Evolutionary conservation across 2,113 vertebrate species (phyloP), one percentile per base, ranked within the genome.

Genomic region (Cavia aperea): DNA sequence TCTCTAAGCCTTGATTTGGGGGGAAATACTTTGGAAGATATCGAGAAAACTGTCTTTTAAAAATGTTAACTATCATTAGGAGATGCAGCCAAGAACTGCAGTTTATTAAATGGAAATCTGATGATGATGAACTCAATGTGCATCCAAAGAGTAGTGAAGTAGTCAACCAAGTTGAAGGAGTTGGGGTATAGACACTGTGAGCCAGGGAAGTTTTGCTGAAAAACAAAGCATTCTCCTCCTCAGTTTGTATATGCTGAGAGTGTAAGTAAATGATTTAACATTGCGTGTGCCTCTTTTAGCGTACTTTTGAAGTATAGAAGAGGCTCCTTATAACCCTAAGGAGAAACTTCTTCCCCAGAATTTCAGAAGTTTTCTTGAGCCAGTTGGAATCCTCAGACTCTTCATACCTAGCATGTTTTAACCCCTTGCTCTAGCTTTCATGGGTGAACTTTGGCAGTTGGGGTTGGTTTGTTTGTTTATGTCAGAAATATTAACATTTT

Each of bases 241-340:
- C 63, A 24, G 62, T 31, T 21, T 86, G n/a, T 51, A 4, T 18
- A 58, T 16, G 36, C 8, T 51, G 43, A 72, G 39, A 24, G 23
- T 29, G 2, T 63, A 36, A 21, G 29, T 31, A 10, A 39, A n/a
- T 89, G 29, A 36, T 36, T 79, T 86, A 54, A 18, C 72, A 36
- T 14, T 58, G 33, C 8, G 58, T 0, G 5, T 62, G 36, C 68
- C 49, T 68, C 11, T 3, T 26, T 0, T 63, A 8, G 11, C 7
- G 4, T 36, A 3, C 10, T 36, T 31, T 7, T 36, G 19, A 19
- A 21, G 33, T 68, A 7, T 6, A n/a, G 54, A 56, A 23, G n/a
- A 66, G 68, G 5, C 31, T n/a, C 2, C 94, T 58, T 63, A 56
- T 70, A 26, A 13, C 6, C 33, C 6, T 31, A 31, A 77, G 46